Evolutionary conservation across 2,113 vertebrate species (phyloP).

Genomic region (Ornithorhynchus anatinus): DNA sequence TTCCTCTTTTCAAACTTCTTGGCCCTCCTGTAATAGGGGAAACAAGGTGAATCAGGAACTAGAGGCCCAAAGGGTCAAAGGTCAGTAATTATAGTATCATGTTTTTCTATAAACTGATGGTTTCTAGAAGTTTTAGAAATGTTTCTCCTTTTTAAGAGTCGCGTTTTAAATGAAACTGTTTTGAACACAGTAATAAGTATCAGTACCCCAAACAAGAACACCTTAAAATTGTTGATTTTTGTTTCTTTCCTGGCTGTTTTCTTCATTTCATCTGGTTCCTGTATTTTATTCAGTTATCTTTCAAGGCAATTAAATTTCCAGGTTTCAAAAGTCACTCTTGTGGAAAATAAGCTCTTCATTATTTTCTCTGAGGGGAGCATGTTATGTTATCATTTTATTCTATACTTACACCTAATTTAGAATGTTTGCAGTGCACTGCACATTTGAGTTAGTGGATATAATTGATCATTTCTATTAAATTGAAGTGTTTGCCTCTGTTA

Average conservation of each 20-base stretch:
- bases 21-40: conserved; percentile 77
- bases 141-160: background rate
- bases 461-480: no score
- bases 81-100: conserved; percentile 72
- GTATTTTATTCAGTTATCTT: background rate
- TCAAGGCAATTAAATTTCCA: background rate
- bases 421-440: no score
- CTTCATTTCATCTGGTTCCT: conserved; percentile 36
- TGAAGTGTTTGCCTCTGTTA: no score
- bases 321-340: background rate
- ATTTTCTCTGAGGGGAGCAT: background rate
- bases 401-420: no score
- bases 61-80: conserved; percentile 93
- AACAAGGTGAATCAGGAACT: conserved; percentile 87
- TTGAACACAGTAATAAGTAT: background rate
- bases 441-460: no score
- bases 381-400: no score
- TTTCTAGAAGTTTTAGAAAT: background rate
- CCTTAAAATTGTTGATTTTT: background rate
- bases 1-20: conserved; percentile 50
- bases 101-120: background rate
- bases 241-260: conserved; percentile 3
- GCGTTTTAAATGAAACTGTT: background rate
- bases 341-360: background rate
- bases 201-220: background rate